Percentiles rank a stretch among this genome's conserved stretches.
Evolutionary conservation across 2,113 vertebrate species (phyloP).

Genomic region (Dicentrarchus labrax): DNA sequence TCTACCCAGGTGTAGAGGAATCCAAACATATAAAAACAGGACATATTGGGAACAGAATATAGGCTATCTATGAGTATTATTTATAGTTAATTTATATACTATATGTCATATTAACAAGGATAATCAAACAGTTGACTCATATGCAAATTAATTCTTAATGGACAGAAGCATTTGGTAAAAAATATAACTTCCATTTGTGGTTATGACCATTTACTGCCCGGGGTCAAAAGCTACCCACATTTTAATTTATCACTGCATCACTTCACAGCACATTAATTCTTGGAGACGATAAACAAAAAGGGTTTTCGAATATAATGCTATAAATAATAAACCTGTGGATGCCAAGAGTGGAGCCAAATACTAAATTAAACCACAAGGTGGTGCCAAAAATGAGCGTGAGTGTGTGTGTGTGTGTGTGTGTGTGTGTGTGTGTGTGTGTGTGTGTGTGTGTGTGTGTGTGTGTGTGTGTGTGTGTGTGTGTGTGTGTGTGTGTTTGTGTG

Average conservation of each 20-base stretch:
- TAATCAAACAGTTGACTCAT: background rate
- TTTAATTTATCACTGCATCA: background rate
- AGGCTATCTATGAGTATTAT: background rate
- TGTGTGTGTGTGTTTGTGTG: no score
- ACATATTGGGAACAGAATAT: background rate
- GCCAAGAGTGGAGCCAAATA: slow-evolving; percentile 20
- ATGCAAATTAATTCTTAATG: background rate
- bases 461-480: no score
- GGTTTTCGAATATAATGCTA: background rate
- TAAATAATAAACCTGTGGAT: slow-evolving; percentile 50
- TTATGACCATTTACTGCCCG: background rate
- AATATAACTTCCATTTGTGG: background rate
- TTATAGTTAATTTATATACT: background rate
- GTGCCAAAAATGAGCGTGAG: slow-evolving; percentile 52
- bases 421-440: no score
- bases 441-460: background rate
- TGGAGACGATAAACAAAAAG: background rate
- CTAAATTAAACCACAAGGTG: slow-evolving; percentile 67
- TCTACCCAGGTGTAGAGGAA: background rate
- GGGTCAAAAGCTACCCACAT: background rate
- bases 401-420: no score
- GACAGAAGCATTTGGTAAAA: background rate
- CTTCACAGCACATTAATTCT: background rate
- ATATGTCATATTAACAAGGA: background rate
- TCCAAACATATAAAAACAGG: background rate